Conservation (phyloP, 2,113 vertebrate species). For the Kryptolebias marmoratus region DNA sequence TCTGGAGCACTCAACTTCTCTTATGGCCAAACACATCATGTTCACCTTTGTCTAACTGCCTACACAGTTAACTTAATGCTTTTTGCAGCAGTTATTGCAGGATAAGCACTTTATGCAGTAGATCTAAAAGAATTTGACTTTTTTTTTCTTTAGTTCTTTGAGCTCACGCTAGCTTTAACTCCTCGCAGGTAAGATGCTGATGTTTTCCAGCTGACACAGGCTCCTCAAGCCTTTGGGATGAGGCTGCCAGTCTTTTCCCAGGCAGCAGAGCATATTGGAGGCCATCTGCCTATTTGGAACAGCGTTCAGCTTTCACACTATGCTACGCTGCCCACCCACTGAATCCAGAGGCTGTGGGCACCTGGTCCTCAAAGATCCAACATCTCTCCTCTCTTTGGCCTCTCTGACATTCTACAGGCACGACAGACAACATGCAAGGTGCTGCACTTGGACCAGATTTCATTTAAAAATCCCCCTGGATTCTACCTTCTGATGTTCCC, state of each 20-base stretch:
- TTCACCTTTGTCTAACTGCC: conserved; percentile 56
- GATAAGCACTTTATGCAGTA: neutral
- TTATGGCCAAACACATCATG: conserved; percentile 60
- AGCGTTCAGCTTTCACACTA: conserved; percentile 23
- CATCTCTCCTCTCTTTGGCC: conserved; percentile 22
- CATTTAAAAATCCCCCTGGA: neutral
- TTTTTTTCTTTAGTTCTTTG: conserved; percentile 5
- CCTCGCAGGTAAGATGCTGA: conserved; percentile 21
- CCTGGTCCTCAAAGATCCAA: conserved; percentile 31
- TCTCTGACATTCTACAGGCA: conserved; percentile 11
- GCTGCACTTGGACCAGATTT: neutral
- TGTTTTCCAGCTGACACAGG: conserved; percentile 47
- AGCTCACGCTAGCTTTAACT: neutral
- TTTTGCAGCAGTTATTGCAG: conserved; percentile 14
- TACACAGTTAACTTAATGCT: conserved; percentile 41
- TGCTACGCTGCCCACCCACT: conserved; percentile 45
- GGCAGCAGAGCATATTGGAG: conserved; percentile 60
- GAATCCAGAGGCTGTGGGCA: conserved; percentile 38
- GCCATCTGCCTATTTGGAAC: conserved; percentile 68
- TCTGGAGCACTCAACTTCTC: conserved; percentile 48
- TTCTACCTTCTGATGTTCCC: neutral
- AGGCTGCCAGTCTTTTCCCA: conserved; percentile 59
- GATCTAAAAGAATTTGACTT: conserved; percentile 8
- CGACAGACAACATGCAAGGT: neutral
- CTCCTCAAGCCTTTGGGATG: conserved; percentile 43